phyloP scores from a whole-genome alignment of 2,113 vertebrate genomes.

The Mugil cephalus region DNA sequence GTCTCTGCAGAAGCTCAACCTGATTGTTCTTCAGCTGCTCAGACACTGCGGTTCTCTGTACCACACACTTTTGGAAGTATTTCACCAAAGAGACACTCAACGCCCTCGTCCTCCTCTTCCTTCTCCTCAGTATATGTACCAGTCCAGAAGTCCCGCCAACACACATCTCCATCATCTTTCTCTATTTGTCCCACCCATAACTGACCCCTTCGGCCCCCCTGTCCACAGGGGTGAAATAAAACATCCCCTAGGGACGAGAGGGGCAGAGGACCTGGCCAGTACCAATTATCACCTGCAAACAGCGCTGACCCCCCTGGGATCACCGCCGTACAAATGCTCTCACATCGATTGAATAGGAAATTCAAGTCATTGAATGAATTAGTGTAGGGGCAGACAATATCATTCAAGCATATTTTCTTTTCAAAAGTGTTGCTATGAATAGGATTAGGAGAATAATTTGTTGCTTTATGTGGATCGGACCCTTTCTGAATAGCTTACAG shows the following conservation, averaged over 20 bases:
- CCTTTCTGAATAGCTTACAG: no score
- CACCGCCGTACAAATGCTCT: not conserved
- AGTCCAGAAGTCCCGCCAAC: not conserved
- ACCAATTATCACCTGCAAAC: conserved; percentile 83
- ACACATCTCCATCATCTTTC: conserved; percentile 1
- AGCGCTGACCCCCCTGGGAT: conserved; percentile 31
- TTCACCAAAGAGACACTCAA: conserved; percentile 10
- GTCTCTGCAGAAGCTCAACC: conserved; percentile 3
- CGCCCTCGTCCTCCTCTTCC: not conserved
- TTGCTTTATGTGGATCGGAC: no score
- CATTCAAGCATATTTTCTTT: not conserved
- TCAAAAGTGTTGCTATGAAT: not conserved
- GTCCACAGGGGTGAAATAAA: conserved; percentile 49
- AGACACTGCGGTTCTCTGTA: not conserved
- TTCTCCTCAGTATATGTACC: conserved; percentile 61
- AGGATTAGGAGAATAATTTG: not conserved
- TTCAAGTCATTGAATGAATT: not conserved
- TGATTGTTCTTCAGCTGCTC: conserved; percentile 4
- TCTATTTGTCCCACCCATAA: conserved; percentile 18
- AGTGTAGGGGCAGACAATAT: not conserved
- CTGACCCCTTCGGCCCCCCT: conserved; percentile 51
- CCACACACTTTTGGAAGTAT: not conserved
- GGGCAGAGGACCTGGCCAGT: conserved; percentile 39
- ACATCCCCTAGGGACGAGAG: conserved; percentile 18
- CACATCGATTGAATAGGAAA: not conserved